Evolutionary conservation across 1,140 invertebrate genomes (phyloP).

Genomic region (Ylistrum balloti): DNA sequence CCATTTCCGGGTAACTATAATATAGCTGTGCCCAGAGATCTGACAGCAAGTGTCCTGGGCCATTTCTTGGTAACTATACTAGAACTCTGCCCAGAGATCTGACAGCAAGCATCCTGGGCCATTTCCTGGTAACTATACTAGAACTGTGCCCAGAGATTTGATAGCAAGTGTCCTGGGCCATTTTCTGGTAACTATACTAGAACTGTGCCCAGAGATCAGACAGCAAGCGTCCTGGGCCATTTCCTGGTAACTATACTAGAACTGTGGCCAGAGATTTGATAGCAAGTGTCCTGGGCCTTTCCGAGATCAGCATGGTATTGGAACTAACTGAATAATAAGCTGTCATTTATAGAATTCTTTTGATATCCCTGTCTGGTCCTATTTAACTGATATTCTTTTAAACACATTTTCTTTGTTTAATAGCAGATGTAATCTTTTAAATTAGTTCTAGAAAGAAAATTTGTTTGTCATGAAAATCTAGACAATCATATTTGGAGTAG

Average conservation of each 20-base stretch:
- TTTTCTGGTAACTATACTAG: too few relatives aligned
- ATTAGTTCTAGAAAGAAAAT: slow-evolving; percentile 16
- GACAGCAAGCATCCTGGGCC: not conserved
- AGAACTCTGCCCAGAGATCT: too few relatives aligned
- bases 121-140: not conserved
- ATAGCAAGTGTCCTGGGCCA: too few relatives aligned
- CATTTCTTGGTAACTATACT: too few relatives aligned
- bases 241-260: not conserved
- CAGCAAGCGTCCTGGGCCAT: too few relatives aligned
- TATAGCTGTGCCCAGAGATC: too few relatives aligned
- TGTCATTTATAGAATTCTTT: not conserved
- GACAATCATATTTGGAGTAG: slow-evolving; percentile 3
- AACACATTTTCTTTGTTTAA: not conserved
- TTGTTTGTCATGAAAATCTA: slow-evolving; percentile 28
- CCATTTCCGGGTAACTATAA: too few relatives aligned
- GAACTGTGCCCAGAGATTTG: too few relatives aligned
- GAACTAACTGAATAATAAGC: not conserved
- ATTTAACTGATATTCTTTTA: not conserved
- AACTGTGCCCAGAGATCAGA: too few relatives aligned
- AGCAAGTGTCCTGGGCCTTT: not conserved
- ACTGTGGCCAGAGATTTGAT: not conserved
- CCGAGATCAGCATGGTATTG: not conserved
- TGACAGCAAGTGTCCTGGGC: too few relatives aligned
- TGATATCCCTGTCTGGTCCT: not conserved
- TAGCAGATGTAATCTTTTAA: slow-evolving; percentile 29